Evolutionary conservation across 2,797 vertebrate species (phyloP).

Genomic region (Mustela erminea): DNA sequence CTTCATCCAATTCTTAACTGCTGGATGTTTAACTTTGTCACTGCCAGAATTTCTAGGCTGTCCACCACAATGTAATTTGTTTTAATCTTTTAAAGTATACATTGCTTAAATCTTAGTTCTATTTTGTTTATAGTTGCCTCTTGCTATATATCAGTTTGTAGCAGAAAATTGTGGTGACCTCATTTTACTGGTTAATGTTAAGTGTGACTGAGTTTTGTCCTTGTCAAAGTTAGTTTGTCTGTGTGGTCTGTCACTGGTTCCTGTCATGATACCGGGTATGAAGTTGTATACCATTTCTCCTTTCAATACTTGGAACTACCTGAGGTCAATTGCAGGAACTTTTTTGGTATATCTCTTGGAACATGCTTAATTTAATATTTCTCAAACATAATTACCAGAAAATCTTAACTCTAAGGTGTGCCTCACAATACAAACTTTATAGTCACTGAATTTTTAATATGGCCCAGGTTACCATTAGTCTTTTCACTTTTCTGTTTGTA

Average conservation of each 20-base stretch:
- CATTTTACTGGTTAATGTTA: constrained; percentile 10
- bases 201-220: background rate
- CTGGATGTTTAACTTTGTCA: background rate
- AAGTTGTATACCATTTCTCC: background rate
- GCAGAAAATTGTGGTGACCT: background rate
- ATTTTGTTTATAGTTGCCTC: background rate
- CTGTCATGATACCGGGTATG: background rate
- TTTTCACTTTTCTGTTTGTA: background rate
- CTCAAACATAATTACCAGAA: background rate
- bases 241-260: background rate
- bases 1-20: background rate
- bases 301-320: background rate
- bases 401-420: background rate
- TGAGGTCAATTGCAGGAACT: background rate
- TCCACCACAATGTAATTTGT: background rate
- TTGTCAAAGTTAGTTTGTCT: background rate
- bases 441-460: background rate
- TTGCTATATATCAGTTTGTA: background rate
- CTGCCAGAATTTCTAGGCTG: background rate
- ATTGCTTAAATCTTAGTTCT: background rate
- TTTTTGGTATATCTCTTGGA: background rate
- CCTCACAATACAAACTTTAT: constrained; percentile 1
- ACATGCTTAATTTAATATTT: constrained; percentile 41
- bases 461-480: background rate
- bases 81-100: background rate